These are phyloP conservation scores for Nymphalis polychloros DNA, from an alignment of 2,888 invertebrate species.

Conservation along the genomic window DNA sequence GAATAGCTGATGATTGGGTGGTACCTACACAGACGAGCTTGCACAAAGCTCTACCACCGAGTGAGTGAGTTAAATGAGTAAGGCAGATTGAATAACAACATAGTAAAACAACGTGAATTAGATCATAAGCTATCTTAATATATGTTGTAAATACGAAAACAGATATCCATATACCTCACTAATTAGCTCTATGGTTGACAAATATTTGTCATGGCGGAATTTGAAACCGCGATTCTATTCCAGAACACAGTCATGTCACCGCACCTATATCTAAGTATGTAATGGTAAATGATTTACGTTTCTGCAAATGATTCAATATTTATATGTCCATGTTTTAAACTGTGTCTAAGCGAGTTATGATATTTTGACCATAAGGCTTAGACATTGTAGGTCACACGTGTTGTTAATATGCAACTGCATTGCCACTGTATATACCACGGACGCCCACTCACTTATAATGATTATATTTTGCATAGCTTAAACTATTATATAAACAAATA, in stretches of 20 bases:
- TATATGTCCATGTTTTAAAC: constrained; percentile 11
- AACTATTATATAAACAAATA: constrained; percentile 12
- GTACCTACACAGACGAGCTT: no score
- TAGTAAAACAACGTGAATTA: not conserved
- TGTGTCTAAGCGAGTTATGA: constrained; percentile 16
- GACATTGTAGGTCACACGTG: constrained; percentile 44
- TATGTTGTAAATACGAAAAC: not conserved
- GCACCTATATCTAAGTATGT: not conserved
- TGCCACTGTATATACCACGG: constrained; percentile 28
- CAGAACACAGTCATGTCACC: not conserved
- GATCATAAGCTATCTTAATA: not conserved
- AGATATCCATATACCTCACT: not conserved
- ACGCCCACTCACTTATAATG: constrained; percentile 26
- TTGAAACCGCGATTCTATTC: constrained; percentile 2
- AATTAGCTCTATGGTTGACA: constrained; percentile 2
- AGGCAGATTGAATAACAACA: no score
- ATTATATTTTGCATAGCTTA: constrained; percentile 21
- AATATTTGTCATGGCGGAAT: constrained; percentile 6
- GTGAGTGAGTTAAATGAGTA: no score
- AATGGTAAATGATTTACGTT: constrained; percentile 2
- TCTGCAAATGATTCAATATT: constrained; percentile 9
- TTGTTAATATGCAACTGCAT: constrained; percentile 39
- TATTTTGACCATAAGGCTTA: constrained; percentile 32
- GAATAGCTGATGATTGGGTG: no score
- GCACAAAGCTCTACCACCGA: no score